Evolutionary conservation across 2,113 vertebrate species (phyloP).

Genomic region (Petaurus breviceps): DNA sequence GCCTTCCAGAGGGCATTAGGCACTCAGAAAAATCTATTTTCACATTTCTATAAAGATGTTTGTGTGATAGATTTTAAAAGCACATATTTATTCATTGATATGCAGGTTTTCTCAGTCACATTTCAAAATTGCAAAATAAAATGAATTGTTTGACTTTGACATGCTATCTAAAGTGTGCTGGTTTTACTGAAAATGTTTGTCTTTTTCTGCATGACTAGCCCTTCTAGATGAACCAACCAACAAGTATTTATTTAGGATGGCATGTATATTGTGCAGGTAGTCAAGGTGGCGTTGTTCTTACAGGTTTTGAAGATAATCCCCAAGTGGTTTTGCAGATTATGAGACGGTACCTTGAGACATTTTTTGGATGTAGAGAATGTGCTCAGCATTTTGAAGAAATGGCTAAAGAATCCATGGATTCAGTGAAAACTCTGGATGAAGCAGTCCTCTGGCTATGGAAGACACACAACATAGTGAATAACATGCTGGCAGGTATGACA

Average conservation of each 20-base stretch:
- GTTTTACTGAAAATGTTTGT: background rate
- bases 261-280: background rate
- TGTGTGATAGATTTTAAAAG: background rate
- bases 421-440: slow-evolving; percentile 82
- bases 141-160: background rate
- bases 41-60: background rate
- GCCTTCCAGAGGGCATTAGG: background rate
- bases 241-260: background rate
- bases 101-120: background rate
- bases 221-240: background rate
- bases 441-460: slow-evolving; percentile 95
- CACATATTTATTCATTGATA: background rate
- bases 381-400: slow-evolving; percentile 92
- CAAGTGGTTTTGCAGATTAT: slow-evolving; percentile 89
- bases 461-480: slow-evolving; percentile 94
- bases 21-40: background rate
- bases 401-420: slow-evolving; percentile 85
- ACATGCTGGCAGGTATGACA: slow-evolving; percentile 87
- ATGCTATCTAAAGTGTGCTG: background rate
- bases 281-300: accelerated
- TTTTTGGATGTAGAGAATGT: slow-evolving; percentile 94
- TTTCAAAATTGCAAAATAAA: background rate
- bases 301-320: slow-evolving; percentile 87
- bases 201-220: background rate
- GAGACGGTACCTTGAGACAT: slow-evolving; percentile 88